Percentiles rank a stretch among this genome's conserved stretches.
phyloP scores from a whole-genome alignment of 1,140 invertebrate species.

The Lycorma delicatula region DNA sequence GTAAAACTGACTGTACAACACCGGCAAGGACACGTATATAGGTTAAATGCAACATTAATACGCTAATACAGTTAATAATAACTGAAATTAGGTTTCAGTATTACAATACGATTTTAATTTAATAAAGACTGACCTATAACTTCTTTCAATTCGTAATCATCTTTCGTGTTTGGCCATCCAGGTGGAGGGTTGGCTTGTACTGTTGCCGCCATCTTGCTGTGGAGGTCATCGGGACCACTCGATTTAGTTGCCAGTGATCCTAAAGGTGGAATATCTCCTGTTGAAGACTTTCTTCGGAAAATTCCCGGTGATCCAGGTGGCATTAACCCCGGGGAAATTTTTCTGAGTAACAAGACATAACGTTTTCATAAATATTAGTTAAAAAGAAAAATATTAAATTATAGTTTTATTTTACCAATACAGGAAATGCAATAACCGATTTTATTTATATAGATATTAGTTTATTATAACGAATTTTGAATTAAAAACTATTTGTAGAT shows the following conservation, averaged over 20 bases:
- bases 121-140: constrained; percentile 82
- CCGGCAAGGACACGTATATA: constrained; percentile 3
- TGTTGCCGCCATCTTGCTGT: constrained; percentile 21
- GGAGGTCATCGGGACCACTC: constrained; percentile 12
- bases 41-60: too few relatives aligned
- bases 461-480: too few relatives aligned
- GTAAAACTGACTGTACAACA: not conserved
- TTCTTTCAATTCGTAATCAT: constrained; percentile 90
- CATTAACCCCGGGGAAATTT: constrained; percentile 51
- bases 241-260: constrained; percentile 9
- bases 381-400: too few relatives aligned
- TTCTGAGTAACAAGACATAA: too few relatives aligned
- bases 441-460: too few relatives aligned
- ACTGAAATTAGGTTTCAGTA: too few relatives aligned
- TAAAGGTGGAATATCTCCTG: constrained; percentile 7
- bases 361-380: too few relatives aligned
- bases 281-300: constrained; percentile 52
- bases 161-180: constrained; percentile 83
- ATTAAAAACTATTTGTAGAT: too few relatives aligned
- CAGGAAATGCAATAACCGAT: too few relatives aligned
- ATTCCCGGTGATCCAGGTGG: constrained; percentile 53
- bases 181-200: constrained; percentile 2
- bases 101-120: too few relatives aligned
- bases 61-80: too few relatives aligned
- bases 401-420: too few relatives aligned